Evolutionary conservation across 2,113 vertebrate species (phyloP), one percentile per base, ranked within the genome.

Genomic region (Cavia porcellus): DNA sequence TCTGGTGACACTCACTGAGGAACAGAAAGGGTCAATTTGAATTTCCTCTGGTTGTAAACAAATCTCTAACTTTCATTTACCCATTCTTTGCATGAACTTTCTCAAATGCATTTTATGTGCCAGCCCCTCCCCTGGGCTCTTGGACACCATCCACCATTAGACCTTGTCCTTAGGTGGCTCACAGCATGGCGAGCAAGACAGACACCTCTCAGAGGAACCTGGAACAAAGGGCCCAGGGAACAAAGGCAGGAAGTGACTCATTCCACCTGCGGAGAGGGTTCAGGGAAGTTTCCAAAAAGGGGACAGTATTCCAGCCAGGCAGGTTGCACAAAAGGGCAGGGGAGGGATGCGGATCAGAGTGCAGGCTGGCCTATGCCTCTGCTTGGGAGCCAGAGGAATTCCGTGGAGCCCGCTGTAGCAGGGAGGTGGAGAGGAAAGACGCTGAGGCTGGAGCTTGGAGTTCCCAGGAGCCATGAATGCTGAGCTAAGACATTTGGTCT

Each of bases 211-310:
- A 38, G 32, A 57, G 92, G 42, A 82, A 55, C 35, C 47, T 7
- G 72, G 64, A 96, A 79, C 42, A n/a, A 61, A 70, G 77, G 72
- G 52, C 28, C 52, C 15, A 10, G 14, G 45, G 89, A 75, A 82
- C 61, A 94, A 61, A 92, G 92, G 45, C 84, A 88, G 89, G 89
- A 88, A 85, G 62, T 72, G 92, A 82, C 88, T 93, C 80, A 61
- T 64, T 52, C 11, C 5, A 3, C 20, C 19, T 10, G 19, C 22
- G 12, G 47, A 94, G 57, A 93, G 35, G 45, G 45, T 68, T 68
- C 86, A 90, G 38, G 45, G 20, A 5, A 59, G 74, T 52, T 61
- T 95, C 70, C 11, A 8, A 38, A 90, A 52, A 84, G 57, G 70
- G 52, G 8, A 42, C 15, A 74, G 7, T 32, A 45, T 25, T 52